phyloP scores from a whole-genome alignment of 2,888 invertebrate species.

The Lepidonotus clava region DNA sequence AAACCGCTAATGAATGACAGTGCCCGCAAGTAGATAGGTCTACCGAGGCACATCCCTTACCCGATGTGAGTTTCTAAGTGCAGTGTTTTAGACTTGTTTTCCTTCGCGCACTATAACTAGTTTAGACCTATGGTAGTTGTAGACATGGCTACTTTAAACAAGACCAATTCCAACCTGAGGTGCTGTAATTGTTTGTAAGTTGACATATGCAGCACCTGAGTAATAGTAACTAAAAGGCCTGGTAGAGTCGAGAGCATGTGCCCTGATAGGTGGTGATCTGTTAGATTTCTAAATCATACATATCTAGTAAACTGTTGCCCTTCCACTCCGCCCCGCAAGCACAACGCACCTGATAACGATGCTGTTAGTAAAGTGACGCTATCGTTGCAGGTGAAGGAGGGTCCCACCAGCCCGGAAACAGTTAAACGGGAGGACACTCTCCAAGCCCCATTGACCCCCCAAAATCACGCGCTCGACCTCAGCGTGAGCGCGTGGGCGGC shows the following conservation, averaged over 20 bases:
- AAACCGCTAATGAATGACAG: conserved; percentile 41
- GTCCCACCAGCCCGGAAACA: background rate
- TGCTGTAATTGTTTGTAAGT: background rate
- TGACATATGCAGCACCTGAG: conserved; percentile 13
- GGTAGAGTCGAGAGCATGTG: conserved; percentile 28
- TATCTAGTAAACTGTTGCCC: background rate
- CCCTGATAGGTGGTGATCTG: background rate
- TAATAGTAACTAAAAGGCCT: background rate
- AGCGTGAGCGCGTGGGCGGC: background rate
- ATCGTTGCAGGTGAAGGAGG: conserved; percentile 44
- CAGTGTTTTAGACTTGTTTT: background rate
- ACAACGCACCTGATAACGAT: conserved; percentile 7
- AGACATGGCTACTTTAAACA: background rate
- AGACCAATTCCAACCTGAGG: no score
- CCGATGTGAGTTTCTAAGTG: conserved; percentile 16
- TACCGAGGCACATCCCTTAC: background rate
- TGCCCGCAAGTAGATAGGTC: background rate
- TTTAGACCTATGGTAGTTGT: background rate
- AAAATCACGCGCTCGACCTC: conserved; percentile 40
- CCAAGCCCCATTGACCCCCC: no score
- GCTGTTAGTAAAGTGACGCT: conserved; percentile 41
- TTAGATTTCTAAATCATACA: background rate
- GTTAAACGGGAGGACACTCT: no score
- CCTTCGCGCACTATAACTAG: conserved; percentile 22
- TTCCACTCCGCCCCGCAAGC: background rate